Conservation (phyloP, 2,113 vertebrate genomes). For the Mus spicilegus region DNA sequence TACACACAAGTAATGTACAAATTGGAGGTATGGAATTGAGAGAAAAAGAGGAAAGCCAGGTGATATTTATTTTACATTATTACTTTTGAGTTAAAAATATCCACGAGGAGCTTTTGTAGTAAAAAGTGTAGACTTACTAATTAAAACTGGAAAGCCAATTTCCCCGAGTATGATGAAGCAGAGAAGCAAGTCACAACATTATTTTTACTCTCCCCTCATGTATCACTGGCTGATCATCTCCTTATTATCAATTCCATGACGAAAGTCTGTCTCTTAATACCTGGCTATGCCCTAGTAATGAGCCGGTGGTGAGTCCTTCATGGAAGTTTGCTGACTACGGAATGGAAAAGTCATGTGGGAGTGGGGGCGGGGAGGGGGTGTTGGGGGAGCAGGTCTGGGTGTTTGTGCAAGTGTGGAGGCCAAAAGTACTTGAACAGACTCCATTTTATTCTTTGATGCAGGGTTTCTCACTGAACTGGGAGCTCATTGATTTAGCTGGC, state of each 20-base stretch:
- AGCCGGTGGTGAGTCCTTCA: neutral
- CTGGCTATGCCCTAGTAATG: neutral
- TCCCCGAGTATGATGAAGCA: neutral
- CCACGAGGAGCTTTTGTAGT: neutral
- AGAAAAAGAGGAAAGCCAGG: neutral
- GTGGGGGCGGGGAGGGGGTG: neutral
- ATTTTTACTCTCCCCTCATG: slow-evolving; percentile 5
- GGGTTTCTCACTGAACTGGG: neutral
- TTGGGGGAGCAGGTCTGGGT: neutral
- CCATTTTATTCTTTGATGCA: neutral
- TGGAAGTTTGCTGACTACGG: neutral
- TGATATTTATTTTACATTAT: neutral
- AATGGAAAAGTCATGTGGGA: neutral
- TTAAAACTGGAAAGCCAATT: neutral
- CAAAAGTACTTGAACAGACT: neutral
- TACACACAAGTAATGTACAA: neutral
- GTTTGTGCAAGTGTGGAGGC: neutral
- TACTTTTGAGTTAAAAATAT: neutral
- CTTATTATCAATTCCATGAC: neutral
- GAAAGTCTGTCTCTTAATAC: neutral
- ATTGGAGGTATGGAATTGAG: neutral
- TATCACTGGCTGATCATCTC: neutral
- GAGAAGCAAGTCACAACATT: neutral
- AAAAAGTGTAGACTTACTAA: neutral
- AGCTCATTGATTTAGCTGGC: neutral